Conservation (phyloP, 1,140 invertebrate genomes). For the Propsilocerus akamusi region DNA sequence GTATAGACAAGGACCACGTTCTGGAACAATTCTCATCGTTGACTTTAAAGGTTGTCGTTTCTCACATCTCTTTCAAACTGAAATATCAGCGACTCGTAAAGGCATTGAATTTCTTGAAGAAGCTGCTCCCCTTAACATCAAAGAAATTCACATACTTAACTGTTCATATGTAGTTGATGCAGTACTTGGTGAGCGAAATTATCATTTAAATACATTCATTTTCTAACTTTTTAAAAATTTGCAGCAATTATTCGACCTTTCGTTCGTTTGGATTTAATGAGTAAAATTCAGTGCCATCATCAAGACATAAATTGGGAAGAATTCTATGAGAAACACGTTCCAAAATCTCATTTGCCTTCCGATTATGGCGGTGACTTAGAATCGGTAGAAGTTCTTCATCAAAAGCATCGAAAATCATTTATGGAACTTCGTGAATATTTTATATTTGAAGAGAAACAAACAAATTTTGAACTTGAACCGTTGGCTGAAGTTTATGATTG, state of each 20-base stretch:
- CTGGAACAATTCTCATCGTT: conserved; percentile 38
- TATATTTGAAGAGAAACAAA: conserved; percentile 20
- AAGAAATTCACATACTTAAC: conserved; percentile 39
- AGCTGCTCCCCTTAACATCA: conserved; percentile 15
- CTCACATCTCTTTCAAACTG: conserved; percentile 33
- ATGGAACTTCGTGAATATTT: conserved; percentile 24
- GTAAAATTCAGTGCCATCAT: conserved; percentile 25
- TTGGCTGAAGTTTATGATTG: too few species aligned
- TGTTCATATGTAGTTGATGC: conserved; percentile 40
- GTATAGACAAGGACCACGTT: conserved; percentile 27
- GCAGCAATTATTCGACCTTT: neutral
- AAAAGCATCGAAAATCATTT: conserved; percentile 19
- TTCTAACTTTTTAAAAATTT: neutral
- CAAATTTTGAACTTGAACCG: neutral
- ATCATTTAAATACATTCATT: neutral
- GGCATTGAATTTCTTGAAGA: conserved; percentile 30
- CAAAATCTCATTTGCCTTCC: conserved; percentile 26
- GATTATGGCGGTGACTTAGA: conserved; percentile 28
- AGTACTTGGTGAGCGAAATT: conserved; percentile 19
- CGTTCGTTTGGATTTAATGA: neutral
- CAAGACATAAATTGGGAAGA: conserved; percentile 20
- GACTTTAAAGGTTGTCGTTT: conserved; percentile 38
- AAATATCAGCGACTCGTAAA: conserved; percentile 21
- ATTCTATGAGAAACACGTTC: conserved; percentile 23
- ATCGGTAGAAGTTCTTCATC: conserved; percentile 19